These are phyloP conservation scores for Yasuhikotakia modesta DNA, from an alignment of 2,797 vertebrate species.

Conservation along the genomic window DNA sequence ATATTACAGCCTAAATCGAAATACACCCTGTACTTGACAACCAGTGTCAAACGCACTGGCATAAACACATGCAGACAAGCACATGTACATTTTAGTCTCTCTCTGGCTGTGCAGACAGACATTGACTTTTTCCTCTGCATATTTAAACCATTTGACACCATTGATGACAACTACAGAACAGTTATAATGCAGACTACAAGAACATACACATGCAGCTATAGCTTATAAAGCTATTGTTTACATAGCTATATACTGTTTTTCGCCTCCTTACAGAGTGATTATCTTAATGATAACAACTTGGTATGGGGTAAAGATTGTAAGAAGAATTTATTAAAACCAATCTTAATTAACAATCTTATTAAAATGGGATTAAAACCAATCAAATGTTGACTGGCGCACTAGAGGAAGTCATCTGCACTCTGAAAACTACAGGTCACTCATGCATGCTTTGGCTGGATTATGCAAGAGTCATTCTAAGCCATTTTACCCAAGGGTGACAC, in stretches of 20 bases:
- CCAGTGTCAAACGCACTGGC: background rate
- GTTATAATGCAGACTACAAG: background rate
- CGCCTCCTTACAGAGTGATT: background rate
- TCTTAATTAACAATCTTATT: no score
- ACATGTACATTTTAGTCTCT: constrained; percentile 40
- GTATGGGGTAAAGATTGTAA: background rate
- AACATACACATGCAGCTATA: background rate
- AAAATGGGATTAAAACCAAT: background rate
- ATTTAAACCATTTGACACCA: no score
- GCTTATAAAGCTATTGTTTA: background rate
- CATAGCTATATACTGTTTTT: background rate
- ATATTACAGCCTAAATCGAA: background rate
- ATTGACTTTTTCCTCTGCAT: constrained; percentile 12
- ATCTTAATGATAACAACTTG: background rate
- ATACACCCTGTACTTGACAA: constrained; percentile 12
- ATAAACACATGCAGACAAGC: constrained; percentile 27
- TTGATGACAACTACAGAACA: no score
- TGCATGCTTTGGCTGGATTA: background rate
- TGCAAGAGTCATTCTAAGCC: background rate
- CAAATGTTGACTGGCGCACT: background rate
- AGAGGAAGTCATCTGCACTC: background rate
- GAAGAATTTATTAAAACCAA: background rate
- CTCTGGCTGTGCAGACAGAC: constrained; percentile 32
- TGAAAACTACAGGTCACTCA: background rate
- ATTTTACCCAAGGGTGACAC: background rate